Percentiles rank a stretch among this genome's conserved stretches.
Conservation (phyloP, 2,888 invertebrate genomes). For the Stegophylla sp. region DNA sequence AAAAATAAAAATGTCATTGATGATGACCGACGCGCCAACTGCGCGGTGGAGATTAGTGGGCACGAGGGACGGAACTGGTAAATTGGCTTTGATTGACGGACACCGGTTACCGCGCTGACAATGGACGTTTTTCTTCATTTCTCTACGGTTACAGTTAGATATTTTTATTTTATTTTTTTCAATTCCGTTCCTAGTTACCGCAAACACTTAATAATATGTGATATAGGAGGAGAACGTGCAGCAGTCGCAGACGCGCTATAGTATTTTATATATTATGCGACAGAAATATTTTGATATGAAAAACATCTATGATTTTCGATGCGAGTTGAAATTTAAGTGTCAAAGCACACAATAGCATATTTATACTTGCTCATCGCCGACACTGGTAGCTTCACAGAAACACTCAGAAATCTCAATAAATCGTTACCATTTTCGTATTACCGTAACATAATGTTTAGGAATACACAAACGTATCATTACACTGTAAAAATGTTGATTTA, state of each 20-base stretch:
- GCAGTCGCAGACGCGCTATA: too few species aligned
- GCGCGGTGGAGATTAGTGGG: not conserved
- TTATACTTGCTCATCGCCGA: not conserved
- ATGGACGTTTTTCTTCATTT: not conserved
- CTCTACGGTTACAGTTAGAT: not conserved
- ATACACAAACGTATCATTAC: too few species aligned
- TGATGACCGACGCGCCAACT: not conserved
- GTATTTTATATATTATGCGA: not conserved
- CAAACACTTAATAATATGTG: not conserved
- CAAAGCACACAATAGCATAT: not conserved
- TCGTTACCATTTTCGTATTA: not conserved
- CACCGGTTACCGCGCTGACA: constrained; percentile 31
- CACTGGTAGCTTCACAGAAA: not conserved
- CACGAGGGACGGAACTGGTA: constrained; percentile 30
- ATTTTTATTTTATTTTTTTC: not conserved
- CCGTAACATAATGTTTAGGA: too few species aligned
- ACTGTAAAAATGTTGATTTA: too few species aligned
- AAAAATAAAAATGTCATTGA: constrained; percentile 25
- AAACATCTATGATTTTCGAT: not conserved
- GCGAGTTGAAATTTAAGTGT: constrained; percentile 19
- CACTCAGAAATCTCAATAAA: not conserved
- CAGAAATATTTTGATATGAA: not conserved
- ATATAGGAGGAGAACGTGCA: too few species aligned
- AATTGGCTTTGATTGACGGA: constrained; percentile 57
- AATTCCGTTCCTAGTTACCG: not conserved